These are phyloP conservation scores for Cataglyphis cursor DNA, from an alignment of 2,888 invertebrate genomes.

Conservation along the genomic window DNA sequence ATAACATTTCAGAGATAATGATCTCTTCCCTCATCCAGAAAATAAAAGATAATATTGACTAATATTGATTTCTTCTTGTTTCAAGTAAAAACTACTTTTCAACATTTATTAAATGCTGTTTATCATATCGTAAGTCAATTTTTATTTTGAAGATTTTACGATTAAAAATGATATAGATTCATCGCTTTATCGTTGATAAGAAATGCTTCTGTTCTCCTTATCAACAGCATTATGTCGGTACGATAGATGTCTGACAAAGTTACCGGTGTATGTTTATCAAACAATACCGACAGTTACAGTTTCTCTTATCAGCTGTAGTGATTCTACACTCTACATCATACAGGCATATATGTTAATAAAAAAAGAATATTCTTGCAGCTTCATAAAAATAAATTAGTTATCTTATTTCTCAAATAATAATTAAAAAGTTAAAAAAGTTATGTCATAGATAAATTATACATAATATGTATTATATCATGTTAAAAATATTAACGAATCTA, in stretches of 20 bases:
- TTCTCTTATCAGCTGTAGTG: conserved; percentile 10
- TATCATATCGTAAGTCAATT: conserved; percentile 28
- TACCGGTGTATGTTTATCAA: neutral
- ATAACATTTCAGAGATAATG: too few species aligned
- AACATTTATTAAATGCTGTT: neutral
- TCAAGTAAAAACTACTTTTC: conserved; percentile 10
- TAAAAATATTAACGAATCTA: conserved; percentile 9
- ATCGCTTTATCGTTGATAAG: conserved; percentile 23
- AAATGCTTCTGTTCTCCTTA: neutral
- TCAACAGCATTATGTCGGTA: conserved; percentile 27
- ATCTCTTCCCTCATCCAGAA: neutral
- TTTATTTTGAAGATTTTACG: neutral
- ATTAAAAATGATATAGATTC: neutral
- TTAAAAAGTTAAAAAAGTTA: neutral
- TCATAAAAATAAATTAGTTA: neutral
- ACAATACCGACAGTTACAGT: neutral
- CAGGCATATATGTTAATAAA: too few species aligned
- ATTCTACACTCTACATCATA: neutral
- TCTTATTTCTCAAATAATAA: neutral
- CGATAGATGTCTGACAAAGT: neutral
- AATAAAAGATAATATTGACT: neutral
- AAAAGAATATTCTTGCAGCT: too few species aligned
- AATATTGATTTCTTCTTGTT: neutral
- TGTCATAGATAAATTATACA: neutral
- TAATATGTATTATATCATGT: neutral